Percentiles rank a stretch among this genome's conserved stretches.
These are phyloP conservation scores for Lacerta viridis DNA, from an alignment of 2,797 vertebrate species.

Conservation along the genomic window DNA sequence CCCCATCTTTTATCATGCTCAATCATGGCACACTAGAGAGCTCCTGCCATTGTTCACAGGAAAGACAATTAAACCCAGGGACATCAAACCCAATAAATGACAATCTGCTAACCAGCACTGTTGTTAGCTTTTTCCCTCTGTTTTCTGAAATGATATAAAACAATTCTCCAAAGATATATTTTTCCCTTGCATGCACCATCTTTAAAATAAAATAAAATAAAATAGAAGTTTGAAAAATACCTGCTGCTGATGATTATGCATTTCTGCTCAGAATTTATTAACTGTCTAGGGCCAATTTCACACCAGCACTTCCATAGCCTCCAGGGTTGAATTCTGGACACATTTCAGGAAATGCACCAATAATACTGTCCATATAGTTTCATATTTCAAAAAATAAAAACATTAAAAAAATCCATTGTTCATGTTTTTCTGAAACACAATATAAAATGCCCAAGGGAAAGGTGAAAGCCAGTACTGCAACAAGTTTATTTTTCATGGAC, in stretches of 20 bases:
- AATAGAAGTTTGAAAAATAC: constrained; percentile 77
- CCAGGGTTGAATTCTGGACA: constrained; percentile 81
- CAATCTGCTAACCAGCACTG: constrained; percentile 89
- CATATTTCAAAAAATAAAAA: constrained; percentile 80
- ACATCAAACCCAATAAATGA: constrained; percentile 93
- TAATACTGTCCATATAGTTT: constrained; percentile 77
- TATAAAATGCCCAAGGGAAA: constrained; percentile 61
- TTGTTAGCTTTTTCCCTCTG: constrained; percentile 81
- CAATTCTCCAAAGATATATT: constrained; percentile 85
- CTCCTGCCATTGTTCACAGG: constrained; percentile 90
- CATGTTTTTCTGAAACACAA: constrained; percentile 64
- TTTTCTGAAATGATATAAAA: constrained; percentile 87
- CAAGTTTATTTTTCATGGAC: constrained; percentile 58
- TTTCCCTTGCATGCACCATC: constrained; percentile 68
- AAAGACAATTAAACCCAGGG: constrained; percentile 93
- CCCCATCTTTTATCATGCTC: constrained; percentile 83
- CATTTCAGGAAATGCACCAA: constrained; percentile 80
- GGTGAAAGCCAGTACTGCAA: constrained; percentile 66
- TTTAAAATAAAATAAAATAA: constrained; percentile 65
- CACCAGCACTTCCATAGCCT: constrained; percentile 71
- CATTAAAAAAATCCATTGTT: constrained; percentile 60
- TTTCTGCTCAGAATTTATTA: constrained; percentile 86
- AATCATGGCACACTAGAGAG: constrained; percentile 87
- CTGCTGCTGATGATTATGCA: constrained; percentile 84
- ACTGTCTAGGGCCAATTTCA: constrained; percentile 82